Percentiles rank a stretch among this genome's conserved stretches.
Evolutionary conservation across 2,113 vertebrate species (phyloP).

Genomic region (Himantopus leucocephalus): DNA sequence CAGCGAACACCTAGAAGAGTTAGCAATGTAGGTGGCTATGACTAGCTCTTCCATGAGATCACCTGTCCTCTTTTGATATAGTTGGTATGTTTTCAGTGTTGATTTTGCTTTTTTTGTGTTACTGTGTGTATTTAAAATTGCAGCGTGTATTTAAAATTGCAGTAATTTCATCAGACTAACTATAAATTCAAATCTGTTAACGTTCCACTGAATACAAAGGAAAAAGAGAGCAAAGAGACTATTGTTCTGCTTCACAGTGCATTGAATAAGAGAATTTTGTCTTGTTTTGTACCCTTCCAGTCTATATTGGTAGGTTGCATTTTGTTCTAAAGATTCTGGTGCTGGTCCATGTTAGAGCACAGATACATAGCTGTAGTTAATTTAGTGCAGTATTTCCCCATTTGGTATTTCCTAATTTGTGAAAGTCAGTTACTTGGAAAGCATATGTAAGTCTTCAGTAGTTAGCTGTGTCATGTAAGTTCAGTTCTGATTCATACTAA

Average conservation of each 20-base stretch:
- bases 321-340: not conserved
- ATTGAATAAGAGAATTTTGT: not conserved
- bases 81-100: not conserved
- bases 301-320: not conserved
- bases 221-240: not conserved
- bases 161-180: not conserved
- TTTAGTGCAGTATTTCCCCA: not conserved
- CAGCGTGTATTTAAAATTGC: not conserved
- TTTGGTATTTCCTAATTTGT: not conserved
- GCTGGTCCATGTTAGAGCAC: not conserved
- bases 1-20: not conserved
- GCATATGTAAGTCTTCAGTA: not conserved
- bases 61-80: not conserved
- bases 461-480: not conserved
- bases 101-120: not conserved
- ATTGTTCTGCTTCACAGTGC: not conserved
- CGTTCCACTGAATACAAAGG: not conserved
- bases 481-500: not conserved
- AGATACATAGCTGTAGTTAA: not conserved
- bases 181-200: not conserved
- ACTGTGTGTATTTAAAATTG: not conserved
- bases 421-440: not conserved
- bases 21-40: not conserved
- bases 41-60: not conserved
- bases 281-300: not conserved